phyloP scores from a whole-genome alignment of 2,888 invertebrate species.

The Cynaeus angustus region DNA sequence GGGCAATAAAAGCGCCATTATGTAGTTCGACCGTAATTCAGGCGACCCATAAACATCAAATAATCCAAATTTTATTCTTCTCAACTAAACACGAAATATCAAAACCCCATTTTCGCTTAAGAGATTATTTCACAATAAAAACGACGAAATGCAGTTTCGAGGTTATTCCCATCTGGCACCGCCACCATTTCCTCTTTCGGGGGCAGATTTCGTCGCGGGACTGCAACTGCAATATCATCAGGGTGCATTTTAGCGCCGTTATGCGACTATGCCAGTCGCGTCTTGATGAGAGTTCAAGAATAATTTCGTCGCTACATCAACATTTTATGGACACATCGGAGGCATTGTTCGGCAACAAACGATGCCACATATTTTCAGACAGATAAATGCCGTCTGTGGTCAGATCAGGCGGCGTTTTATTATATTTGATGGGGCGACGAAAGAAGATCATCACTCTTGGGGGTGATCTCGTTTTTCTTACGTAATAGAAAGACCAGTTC shows the following conservation, averaged over 20 bases:
- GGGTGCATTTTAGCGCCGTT: conserved; percentile 38
- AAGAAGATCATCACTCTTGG: conserved; percentile 52
- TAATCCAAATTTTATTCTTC: conserved; percentile 42
- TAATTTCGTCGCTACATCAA: conserved; percentile 47
- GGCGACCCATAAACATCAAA: conserved; percentile 31
- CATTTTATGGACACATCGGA: conserved; percentile 53
- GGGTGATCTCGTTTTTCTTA: conserved; percentile 43
- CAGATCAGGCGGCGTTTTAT: conserved; percentile 62
- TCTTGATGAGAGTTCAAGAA: conserved; percentile 38
- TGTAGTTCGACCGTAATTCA: conserved; percentile 26
- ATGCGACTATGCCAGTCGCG: conserved; percentile 2
- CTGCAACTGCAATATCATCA: conserved; percentile 22
- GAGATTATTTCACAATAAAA: neutral
- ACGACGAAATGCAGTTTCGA: neutral
- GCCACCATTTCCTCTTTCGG: neutral
- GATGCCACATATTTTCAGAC: conserved; percentile 52
- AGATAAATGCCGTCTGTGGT: conserved; percentile 61
- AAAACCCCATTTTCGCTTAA: conserved; percentile 7
- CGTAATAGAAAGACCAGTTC: conserved; percentile 45
- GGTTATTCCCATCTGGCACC: neutral
- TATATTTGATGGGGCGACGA: conserved; percentile 55
- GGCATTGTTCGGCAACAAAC: conserved; percentile 52
- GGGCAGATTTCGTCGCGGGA: conserved; percentile 12
- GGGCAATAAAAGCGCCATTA: conserved; percentile 40
- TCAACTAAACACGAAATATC: neutral